Evolutionary conservation across 2,113 vertebrate genomes (phyloP).

Genomic region (Apodemus sylvaticus): DNA sequence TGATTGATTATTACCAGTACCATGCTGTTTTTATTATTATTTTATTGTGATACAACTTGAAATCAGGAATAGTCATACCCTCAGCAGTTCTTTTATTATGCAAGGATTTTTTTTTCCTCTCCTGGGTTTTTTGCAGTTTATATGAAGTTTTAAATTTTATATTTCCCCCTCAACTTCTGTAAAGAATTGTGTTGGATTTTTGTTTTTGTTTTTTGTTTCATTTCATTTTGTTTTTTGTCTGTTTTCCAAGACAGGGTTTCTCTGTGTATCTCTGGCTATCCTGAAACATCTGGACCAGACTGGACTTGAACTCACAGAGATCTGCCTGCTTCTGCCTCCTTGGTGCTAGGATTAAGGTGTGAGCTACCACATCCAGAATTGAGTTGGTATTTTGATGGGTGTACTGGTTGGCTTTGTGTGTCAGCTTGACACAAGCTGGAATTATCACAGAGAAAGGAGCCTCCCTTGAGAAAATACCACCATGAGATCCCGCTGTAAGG

Average conservation of each 20-base stretch:
- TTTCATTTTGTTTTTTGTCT: background rate
- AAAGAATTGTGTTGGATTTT: background rate
- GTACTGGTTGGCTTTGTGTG: too few species aligned
- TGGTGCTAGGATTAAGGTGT: background rate
- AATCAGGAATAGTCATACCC: background rate
- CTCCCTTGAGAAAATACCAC: too few species aligned
- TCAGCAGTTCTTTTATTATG: background rate
- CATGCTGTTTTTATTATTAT: background rate
- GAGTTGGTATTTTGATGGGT: background rate
- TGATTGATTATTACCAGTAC: background rate
- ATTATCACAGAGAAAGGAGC: too few species aligned
- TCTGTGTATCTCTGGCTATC: background rate
- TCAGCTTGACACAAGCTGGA: too few species aligned
- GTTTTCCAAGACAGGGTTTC: background rate
- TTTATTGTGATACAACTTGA: background rate
- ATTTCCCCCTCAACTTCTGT: background rate
- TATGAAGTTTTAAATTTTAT: background rate
- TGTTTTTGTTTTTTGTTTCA: background rate
- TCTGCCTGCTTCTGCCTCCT: background rate
- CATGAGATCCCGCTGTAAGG: too few species aligned
- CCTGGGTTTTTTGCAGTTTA: background rate
- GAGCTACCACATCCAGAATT: background rate
- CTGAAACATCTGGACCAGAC: background rate
- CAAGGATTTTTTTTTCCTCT: background rate
- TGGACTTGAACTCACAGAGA: background rate